Conservation (phyloP, 2,797 vertebrate species). For the Otolemur crassicaudatus region DNA sequence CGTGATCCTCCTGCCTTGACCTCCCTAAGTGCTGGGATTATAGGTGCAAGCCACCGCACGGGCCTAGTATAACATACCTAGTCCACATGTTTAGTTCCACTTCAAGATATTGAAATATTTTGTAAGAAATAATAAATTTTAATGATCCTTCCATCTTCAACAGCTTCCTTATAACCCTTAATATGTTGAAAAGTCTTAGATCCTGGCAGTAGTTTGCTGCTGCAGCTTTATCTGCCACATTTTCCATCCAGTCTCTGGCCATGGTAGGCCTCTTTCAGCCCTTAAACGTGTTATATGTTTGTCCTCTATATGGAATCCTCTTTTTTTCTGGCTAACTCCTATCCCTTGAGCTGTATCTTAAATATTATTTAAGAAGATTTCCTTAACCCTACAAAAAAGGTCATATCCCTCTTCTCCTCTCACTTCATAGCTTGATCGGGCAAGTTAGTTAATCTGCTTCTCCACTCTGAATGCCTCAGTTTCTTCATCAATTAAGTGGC, state of each 20-base stretch:
- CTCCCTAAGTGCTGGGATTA: not conserved
- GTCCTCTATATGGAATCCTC: not conserved
- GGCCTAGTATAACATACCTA: not conserved
- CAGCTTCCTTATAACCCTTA: not conserved
- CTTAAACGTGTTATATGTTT: not conserved
- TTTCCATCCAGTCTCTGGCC: not conserved
- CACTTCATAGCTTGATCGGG: not conserved
- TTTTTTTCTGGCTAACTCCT: not conserved
- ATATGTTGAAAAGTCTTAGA: not conserved
- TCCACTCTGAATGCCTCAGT: not conserved
- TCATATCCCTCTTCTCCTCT: fast-evolving
- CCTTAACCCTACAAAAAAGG: not conserved
- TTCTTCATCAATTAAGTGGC: not conserved
- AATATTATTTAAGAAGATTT: slow-evolving; percentile 3
- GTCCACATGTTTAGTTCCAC: not conserved
- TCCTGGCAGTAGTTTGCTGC: not conserved
- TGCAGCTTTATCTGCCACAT: not conserved
- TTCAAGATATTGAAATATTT: slow-evolving; percentile 11
- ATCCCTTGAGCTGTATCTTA: not conserved
- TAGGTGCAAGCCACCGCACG: not conserved
- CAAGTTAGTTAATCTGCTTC: not conserved
- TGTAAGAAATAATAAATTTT: not conserved
- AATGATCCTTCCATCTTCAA: not conserved
- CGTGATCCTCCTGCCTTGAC: not conserved
- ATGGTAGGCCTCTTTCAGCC: not conserved